phyloP scores from a whole-genome alignment of 2,888 invertebrate genomes.

The Brachyptera putata region DNA sequence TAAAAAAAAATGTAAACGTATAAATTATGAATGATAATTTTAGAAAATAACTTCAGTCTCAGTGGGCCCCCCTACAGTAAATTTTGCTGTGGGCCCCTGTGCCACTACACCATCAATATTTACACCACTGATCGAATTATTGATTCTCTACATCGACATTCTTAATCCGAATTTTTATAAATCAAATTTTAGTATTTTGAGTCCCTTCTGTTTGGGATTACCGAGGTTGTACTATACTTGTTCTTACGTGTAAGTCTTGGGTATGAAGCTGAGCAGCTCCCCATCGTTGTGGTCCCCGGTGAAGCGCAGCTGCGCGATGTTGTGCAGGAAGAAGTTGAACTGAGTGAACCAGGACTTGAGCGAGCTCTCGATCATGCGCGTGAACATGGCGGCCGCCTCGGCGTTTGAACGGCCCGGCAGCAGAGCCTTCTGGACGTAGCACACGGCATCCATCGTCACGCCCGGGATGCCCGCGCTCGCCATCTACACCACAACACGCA shows the following conservation, averaged over 20 bases:
- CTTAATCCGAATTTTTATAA: too few species aligned
- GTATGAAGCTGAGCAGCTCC: slow-evolving; percentile 87
- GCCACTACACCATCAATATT: too few species aligned
- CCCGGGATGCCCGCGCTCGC: slow-evolving; percentile 87
- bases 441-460: slow-evolving; percentile 85
- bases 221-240: too few species aligned
- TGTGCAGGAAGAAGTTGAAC: slow-evolving; percentile 97
- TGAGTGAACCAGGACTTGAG: slow-evolving; percentile 92
- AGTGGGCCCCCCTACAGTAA: too few species aligned
- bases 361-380: slow-evolving; percentile 92
- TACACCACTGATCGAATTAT: too few species aligned
- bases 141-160: too few species aligned
- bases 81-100: too few species aligned
- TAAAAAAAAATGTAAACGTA: too few species aligned
- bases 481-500: slow-evolving; percentile 60
- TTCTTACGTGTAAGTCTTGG: slow-evolving; percentile 84
- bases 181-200: too few species aligned
- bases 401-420: slow-evolving; percentile 86
- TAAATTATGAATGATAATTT: too few species aligned
- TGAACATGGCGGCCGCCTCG: slow-evolving; percentile 95
- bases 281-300: slow-evolving; percentile 77
- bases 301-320: slow-evolving; percentile 88
- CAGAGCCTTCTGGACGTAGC: slow-evolving; percentile 86
- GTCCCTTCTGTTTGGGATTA: too few species aligned
- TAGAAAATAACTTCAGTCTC: too few species aligned